Conservation (phyloP, 2,113 vertebrate species). For the Mugil cephalus region DNA sequence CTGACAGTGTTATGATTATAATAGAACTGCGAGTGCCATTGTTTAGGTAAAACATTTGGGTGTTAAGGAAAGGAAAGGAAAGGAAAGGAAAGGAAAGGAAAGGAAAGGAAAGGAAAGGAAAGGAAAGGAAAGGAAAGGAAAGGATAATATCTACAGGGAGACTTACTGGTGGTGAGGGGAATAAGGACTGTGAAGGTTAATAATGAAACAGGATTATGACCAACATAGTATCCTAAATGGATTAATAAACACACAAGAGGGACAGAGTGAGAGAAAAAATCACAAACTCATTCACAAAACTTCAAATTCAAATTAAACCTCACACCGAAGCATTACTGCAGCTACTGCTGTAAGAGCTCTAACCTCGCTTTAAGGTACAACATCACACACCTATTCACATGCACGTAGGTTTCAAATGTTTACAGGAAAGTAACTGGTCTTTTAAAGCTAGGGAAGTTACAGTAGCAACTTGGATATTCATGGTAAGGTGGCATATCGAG, state of each 20-base stretch:
- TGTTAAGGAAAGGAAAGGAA: neutral
- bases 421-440: conserved; percentile 7
- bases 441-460: conserved; percentile 26
- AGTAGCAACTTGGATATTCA: conserved; percentile 3
- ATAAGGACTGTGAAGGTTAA: neutral
- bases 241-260: conserved; percentile 28
- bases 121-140: conserved; percentile 1
- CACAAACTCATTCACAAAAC: neutral
- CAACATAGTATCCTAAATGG: conserved; percentile 3
- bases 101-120: neutral
- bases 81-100: neutral
- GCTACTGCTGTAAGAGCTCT: conserved; percentile 8
- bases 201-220: conserved; percentile 25
- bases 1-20: conserved; percentile 25
- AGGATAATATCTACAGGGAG: too few species aligned
- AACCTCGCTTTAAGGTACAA: neutral
- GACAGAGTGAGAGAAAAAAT: neutral
- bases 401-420: conserved; percentile 14
- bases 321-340: neutral
- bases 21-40: conserved; percentile 18
- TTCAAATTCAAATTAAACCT: conserved; percentile 23
- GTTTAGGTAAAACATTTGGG: conserved; percentile 22
- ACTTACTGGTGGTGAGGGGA: conserved; percentile 9
- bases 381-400: conserved; percentile 13
- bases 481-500: conserved; percentile 4